Evolutionary conservation across 2,113 vertebrate species (phyloP).

Genomic region (Verasper variegatus): DNA sequence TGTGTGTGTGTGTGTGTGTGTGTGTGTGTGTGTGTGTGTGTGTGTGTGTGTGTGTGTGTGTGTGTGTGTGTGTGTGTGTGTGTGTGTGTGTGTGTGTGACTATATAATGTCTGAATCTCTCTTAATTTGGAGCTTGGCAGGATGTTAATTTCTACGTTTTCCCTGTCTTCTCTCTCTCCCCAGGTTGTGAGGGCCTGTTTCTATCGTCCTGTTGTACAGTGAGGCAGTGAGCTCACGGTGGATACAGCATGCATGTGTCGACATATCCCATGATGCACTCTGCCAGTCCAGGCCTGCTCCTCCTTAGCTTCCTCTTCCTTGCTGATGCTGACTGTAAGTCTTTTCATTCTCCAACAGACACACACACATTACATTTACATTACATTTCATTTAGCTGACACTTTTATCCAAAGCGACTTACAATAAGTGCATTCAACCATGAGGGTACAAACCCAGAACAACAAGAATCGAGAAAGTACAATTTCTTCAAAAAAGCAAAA

Average conservation of each 20-base stretch:
- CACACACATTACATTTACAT: no score
- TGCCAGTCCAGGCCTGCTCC: slow-evolving; percentile 75
- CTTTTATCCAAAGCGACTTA: no score
- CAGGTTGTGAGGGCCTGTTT: slow-evolving; percentile 79
- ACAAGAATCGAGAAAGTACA: no score
- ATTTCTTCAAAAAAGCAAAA: no score
- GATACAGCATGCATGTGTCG: slow-evolving; percentile 80
- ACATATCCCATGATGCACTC: slow-evolving; percentile 77
- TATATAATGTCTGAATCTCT: slow-evolving; percentile 33
- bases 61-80: slow-evolving; percentile 12
- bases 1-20: slow-evolving; percentile 18
- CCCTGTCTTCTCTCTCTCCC: slow-evolving; percentile 41
- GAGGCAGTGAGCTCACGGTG: slow-evolving; percentile 80
- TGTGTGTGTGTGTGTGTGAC: slow-evolving; percentile 17
- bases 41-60: slow-evolving; percentile 21
- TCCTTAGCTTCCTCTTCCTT: slow-evolving; percentile 78
- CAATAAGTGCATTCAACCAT: no score
- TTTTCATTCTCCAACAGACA: neutral
- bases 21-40: slow-evolving; percentile 13
- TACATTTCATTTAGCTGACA: no score
- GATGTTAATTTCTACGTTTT: slow-evolving; percentile 33
- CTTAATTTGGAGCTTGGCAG: slow-evolving; percentile 30
- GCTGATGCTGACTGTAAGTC: slow-evolving; percentile 79
- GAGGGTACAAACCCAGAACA: no score
- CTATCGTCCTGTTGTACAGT: slow-evolving; percentile 76